These are phyloP conservation scores for Nerophis ophidion DNA, from an alignment of 2,113 vertebrate species.

Conservation along the genomic window DNA sequence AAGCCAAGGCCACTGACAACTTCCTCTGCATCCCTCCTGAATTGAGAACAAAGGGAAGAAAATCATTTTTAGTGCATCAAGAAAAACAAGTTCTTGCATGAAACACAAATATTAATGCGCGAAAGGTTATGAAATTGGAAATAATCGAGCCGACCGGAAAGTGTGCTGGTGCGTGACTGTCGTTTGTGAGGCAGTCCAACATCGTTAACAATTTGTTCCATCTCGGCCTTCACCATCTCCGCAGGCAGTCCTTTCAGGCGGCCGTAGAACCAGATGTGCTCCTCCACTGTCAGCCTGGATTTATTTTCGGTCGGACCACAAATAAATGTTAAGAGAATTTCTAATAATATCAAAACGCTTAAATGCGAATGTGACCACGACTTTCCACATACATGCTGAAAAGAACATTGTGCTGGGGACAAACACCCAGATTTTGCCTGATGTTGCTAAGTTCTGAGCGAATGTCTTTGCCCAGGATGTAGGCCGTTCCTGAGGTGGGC, in stretches of 20 bases:
- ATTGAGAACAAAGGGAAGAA: slow-evolving; percentile 16
- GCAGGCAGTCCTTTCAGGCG: slow-evolving; percentile 87
- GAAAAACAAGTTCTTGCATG: background rate
- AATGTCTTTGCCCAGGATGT: slow-evolving; percentile 94
- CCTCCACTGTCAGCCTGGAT: slow-evolving; percentile 91
- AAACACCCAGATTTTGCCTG: slow-evolving; percentile 90
- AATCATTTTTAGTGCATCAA: background rate
- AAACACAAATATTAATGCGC: background rate
- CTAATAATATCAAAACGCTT: background rate
- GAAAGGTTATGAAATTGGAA: background rate
- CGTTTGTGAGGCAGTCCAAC: slow-evolving; percentile 91
- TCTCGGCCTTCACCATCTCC: slow-evolving; percentile 86
- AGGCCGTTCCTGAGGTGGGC: slow-evolving; percentile 93
- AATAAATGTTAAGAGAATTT: background rate
- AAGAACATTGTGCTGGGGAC: slow-evolving; percentile 95
- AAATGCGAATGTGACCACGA: background rate
- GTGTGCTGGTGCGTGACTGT: slow-evolving; percentile 80
- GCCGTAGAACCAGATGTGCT: slow-evolving; percentile 98
- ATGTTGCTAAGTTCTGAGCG: slow-evolving; percentile 85
- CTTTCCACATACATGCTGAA: slow-evolving; percentile 87
- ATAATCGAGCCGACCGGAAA: slow-evolving; percentile 78
- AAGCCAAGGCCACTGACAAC: slow-evolving; percentile 92
- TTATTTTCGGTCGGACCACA: slow-evolving; percentile 1
- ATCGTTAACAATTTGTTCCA: slow-evolving; percentile 89
- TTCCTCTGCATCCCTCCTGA: slow-evolving; percentile 97